Evolutionary conservation across 1,140 invertebrate genomes (phyloP), one percentile per base, ranked within the genome.

Genomic region (Apis laboriosa): DNA sequence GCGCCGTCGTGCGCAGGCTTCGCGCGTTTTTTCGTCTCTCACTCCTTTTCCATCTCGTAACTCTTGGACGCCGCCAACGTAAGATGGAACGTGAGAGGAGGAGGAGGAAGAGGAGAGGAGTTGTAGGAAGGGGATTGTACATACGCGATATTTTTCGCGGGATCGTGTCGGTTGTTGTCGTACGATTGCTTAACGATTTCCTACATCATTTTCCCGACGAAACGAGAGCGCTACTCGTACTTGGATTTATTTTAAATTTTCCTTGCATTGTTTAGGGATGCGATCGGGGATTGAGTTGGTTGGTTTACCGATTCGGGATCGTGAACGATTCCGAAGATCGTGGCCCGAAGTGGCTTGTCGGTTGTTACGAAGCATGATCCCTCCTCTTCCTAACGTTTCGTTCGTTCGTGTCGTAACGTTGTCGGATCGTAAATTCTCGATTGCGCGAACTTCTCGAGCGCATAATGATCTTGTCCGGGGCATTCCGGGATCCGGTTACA

Each of bases 401-500:
- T 73, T 58, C 51, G 49, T 79, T 24, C 24, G 77, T 85, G 75
- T 34, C 34, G 77, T 85, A 78, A 77, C 74, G 60, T 74, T 86
- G 84, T 80, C 67, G 63, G 82, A 84, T 87, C 83, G 84, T 89
- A 88, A 90, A 89, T 86, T 88, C 88, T 83, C 80, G 86, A 90
- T 87, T 76, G 83, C 84, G 86, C 87, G 84, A 90, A 86, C 87
- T 84, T 77, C 70, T 77, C 71, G 70, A 83, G 61, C 77, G 61
- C 77, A 74, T 89, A 88, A 90, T 84, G 88, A 89, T 87, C 88
- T 86, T 68, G 75, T 68, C 66, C 49, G 81, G 63, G 83, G 79
- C 81, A 80, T 79, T 7, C 86, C n/a, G n/a, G 84, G 89, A 89
- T 90, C 88, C 86, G 89, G 86, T 90, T 90, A 83, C 87, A 77